These are phyloP conservation scores for Drosophila pachea DNA, from an alignment of 1,140 invertebrate species.

Conservation along the genomic window DNA sequence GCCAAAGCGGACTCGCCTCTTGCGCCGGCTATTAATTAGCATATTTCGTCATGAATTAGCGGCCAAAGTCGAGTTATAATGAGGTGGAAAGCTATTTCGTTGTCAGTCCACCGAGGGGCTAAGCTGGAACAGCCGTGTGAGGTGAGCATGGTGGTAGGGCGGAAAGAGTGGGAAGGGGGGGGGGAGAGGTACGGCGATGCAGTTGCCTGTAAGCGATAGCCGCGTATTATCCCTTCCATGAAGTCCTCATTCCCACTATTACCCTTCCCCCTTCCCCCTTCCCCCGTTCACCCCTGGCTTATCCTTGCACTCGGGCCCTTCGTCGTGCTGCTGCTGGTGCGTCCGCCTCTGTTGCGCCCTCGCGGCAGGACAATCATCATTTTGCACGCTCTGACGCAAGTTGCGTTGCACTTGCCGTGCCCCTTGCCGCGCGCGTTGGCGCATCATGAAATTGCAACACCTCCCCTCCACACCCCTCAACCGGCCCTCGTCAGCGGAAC, in stretches of 20 bases:
- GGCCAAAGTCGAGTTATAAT: constrained; percentile 52
- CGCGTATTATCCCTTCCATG: constrained; percentile 6
- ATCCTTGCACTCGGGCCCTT: no score
- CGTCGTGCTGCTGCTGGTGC: no score
- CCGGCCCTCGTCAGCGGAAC: neutral
- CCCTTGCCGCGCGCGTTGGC: no score
- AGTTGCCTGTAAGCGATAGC: constrained; percentile 31
- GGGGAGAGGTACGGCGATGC: neutral
- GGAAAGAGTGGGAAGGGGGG: constrained; percentile 3
- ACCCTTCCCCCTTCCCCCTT: no score
- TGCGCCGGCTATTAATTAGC: constrained; percentile 60
- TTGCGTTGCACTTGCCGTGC: neutral
- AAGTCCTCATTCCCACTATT: no score
- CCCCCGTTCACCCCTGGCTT: no score
- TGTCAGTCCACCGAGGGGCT: neutral
- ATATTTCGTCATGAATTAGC: constrained; percentile 69
- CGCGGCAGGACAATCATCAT: constrained; percentile 59
- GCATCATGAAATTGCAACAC: no score
- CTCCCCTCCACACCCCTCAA: neutral
- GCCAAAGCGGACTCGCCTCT: constrained; percentile 14
- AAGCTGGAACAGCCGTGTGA: no score
- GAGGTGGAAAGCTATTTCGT: constrained; percentile 54
- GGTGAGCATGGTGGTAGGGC: no score
- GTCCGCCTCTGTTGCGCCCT: constrained; percentile 9
- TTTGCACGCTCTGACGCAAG: constrained; percentile 46